Evolutionary conservation across 1,140 invertebrate genomes (phyloP), one percentile per base, ranked within the genome.

Genomic region (Drosophila navojoa): DNA sequence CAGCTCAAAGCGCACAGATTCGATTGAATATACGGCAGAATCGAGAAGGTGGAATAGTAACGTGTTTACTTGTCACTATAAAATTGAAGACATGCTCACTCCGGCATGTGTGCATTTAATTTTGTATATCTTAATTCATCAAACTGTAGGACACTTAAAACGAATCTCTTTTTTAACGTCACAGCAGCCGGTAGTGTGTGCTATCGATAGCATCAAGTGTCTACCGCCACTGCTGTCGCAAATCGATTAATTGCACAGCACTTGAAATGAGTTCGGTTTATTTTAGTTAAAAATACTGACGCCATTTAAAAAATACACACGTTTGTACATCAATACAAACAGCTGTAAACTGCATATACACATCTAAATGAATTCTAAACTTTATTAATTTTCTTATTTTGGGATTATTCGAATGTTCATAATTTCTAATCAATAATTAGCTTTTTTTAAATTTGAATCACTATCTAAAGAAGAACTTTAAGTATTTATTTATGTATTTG

Each of bases 391-490:
- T 22, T 22, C 3, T 22, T 22, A 22, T 22, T n/a, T n/a, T n/a
- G n/a, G 19, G 19, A 2, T 22, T 22, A 2, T 22, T 22, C 19
- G 19, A 22, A 22, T 22, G 19, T 22, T 22, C 19, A 22, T 22
- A 22, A 22, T 22, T 22, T 22, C 19, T n/a, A n/a, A n/a, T n/a
- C n/a, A n/a, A 22, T 22, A 22, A 22, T 2, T 22, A 3, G 19
- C 19, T 22, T 22, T 22, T 22, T 22, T 22, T 22, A 3, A 22
- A 2, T 22, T 22, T 6, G 32, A 13, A n/a, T 25, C 16, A 19
- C 66, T 62, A 10, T 71, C 47, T 29, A 85, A 15, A 38, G 27
- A 61, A 11, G 86, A 58, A 0, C n/a, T 35, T 68, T 16, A 69
- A 59, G n/a, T n/a, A n/a, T n/a, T n/a, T n/a, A n/a, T n/a, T n/a